Evolutionary conservation across 2,888 invertebrate species (phyloP).

Genomic region (Mayetiola destructor): DNA sequence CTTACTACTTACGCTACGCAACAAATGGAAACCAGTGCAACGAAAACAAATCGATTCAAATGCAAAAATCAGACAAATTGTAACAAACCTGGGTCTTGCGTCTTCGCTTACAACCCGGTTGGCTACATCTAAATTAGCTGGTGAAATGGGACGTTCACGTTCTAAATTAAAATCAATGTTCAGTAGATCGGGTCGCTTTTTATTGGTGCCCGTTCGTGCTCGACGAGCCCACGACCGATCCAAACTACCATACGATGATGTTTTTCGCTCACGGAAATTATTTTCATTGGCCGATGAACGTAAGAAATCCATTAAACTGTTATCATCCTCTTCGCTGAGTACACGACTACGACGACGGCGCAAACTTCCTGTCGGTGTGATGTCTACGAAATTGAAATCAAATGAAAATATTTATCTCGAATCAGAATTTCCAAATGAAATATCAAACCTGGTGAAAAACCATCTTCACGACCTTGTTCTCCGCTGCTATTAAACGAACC

Average conservation of each 20-base stretch:
- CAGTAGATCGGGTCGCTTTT: slow-evolving; percentile 64
- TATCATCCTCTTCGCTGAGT: slow-evolving; percentile 69
- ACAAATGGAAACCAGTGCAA: background rate
- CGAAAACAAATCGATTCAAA: too few relatives aligned
- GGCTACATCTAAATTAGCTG: slow-evolving; percentile 44
- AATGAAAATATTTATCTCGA: background rate
- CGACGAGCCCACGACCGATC: slow-evolving; percentile 84
- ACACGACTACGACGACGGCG: slow-evolving; percentile 67
- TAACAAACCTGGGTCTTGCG: slow-evolving; percentile 42
- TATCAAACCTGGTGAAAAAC: slow-evolving; percentile 39
- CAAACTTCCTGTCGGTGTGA: slow-evolving; percentile 79
- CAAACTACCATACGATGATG: slow-evolving; percentile 58
- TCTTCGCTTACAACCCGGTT: slow-evolving; percentile 39
- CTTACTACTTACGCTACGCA: slow-evolving; percentile 2
- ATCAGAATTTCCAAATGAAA: background rate
- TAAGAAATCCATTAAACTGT: slow-evolving; percentile 72
- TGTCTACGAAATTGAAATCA: slow-evolving; percentile 38
- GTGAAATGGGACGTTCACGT: slow-evolving; percentile 57
- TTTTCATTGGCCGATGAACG: slow-evolving; percentile 62
- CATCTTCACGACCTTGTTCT: slow-evolving; percentile 28
- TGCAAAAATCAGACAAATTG: background rate
- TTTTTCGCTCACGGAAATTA: slow-evolving; percentile 55
- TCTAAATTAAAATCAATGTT: slow-evolving; percentile 57
- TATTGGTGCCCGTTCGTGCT: slow-evolving; percentile 50
- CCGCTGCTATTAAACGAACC: slow-evolving; percentile 47